Base-by-base conservation (phyloP, 2,888 invertebrate genomes). In the Artemia sp. region DNA sequence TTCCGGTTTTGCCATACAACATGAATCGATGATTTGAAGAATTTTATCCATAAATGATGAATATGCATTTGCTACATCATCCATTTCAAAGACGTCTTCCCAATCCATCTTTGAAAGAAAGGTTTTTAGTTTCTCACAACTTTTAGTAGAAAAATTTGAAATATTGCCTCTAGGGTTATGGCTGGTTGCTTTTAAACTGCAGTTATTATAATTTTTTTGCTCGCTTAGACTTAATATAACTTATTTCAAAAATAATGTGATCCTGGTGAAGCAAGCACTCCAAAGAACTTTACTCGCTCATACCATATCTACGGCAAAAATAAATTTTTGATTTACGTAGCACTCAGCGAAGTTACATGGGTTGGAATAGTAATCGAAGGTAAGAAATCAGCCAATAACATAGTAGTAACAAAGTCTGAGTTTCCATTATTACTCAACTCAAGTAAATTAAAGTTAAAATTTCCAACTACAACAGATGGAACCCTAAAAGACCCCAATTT, bases 261-360 rank as follows among this genome's bases (percentile, higher is more conserved):
- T 58, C 58, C 58, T 58, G 6, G 9, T 8, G 58, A 58, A 58
- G 9, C 58, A 58, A 58, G 58, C 58, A 58, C 58, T 58, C 58
- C 58, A 1, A 14, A 58, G 9, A 58, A 58, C 8, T 8, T 58
- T 58, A 58, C 8, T 58, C 58, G 9, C 58, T 58, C 8, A 58
- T 8, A 58, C 58, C 9, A 58, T 8, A 7, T 8, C 58, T 58
- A 14, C 14, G 9, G 1, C 58, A 53, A 53, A 53, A 53, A 53
- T 53, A 4, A 12, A 53, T 53, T 2, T 1, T 3, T 6, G 6
- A 53, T 53, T 53, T n/a, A 53, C 6, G 58, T 53, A 14, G 58
- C 58, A 53, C 58, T 19, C 19, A 19, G 19, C 19, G 19, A 19
- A 19, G 19, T 19, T 19, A 19, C 19, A 19, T 19, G 19, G 1